Evolutionary conservation across 2,888 invertebrate genomes (phyloP).

Genomic region (Tipula lateralis): DNA sequence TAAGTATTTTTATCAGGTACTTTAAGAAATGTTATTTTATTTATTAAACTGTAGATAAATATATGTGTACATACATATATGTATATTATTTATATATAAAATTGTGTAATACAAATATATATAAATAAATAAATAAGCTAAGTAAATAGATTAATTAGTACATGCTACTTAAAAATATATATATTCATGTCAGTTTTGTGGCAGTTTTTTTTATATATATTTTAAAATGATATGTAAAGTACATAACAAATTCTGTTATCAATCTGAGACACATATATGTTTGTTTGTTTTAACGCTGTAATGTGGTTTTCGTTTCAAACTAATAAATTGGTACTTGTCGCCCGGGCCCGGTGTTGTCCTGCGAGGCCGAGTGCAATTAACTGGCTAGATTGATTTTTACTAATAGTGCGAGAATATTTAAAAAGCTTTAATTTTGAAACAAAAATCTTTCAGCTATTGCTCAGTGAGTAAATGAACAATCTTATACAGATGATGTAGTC

Average conservation of each 20-base stretch:
- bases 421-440: no score
- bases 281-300: not conserved
- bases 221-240: not conserved
- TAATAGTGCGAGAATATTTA: no score
- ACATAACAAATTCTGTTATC: conserved; percentile 19
- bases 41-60: not conserved
- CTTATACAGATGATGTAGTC: not conserved
- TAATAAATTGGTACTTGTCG: not conserved
- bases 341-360: not conserved
- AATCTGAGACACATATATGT: not conserved
- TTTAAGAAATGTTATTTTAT: conserved; percentile 1
- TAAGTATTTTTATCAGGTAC: conserved; percentile 11
- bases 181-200: not conserved
- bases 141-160: conserved; percentile 11
- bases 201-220: not conserved
- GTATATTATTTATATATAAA: not conserved
- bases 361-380: not conserved
- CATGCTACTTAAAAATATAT: not conserved
- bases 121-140: not conserved
- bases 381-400: no score
- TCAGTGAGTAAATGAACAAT: no score
- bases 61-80: not conserved
- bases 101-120: conserved; percentile 11
- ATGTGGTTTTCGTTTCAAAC: not conserved
- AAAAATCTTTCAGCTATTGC: no score